Evolutionary conservation across 2,888 invertebrate genomes (phyloP).

Genomic region (Drosophila quinaria): DNA sequence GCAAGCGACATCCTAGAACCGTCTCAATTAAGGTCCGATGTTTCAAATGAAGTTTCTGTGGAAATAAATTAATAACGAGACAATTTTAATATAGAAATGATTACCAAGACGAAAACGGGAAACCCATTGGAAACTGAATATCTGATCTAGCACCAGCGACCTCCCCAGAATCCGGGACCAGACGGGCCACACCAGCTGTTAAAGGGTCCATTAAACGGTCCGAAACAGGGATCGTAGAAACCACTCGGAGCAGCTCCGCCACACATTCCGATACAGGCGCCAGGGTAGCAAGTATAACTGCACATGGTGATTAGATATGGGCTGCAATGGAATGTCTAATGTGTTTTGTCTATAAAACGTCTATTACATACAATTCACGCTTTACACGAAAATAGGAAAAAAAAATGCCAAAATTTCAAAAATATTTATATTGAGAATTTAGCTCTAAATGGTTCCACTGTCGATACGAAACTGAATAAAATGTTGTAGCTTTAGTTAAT

Average conservation of each 20-base stretch:
- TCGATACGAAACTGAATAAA: constrained; percentile 18
- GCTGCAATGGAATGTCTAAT: constrained; percentile 3
- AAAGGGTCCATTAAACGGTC: constrained; percentile 45
- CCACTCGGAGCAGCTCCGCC: constrained; percentile 62
- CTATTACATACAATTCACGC: constrained; percentile 11
- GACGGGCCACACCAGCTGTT: constrained; percentile 48
- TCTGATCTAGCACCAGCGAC: constrained; percentile 36
- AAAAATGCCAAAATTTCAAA: constrained; percentile 20
- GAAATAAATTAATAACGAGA: not conserved
- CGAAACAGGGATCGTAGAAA: constrained; percentile 62
- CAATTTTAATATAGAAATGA: too few relatives aligned
- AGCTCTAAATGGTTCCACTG: constrained; percentile 17
- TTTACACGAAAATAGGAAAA: constrained; percentile 39
- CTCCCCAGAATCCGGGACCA: constrained; percentile 54
- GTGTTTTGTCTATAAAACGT: too few relatives aligned
- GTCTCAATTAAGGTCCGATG: not conserved
- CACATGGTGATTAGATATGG: constrained; percentile 39
- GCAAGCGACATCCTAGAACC: constrained; percentile 24
- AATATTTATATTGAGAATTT: constrained; percentile 26
- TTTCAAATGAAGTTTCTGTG: not conserved
- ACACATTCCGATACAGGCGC: constrained; percentile 53
- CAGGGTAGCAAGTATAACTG: constrained; percentile 57
- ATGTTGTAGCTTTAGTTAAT: fast-evolving
- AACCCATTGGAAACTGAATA: not conserved
- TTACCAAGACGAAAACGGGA: not conserved